phyloP scores from a whole-genome alignment of 2,888 invertebrate species.

The Idaea straminata region DNA sequence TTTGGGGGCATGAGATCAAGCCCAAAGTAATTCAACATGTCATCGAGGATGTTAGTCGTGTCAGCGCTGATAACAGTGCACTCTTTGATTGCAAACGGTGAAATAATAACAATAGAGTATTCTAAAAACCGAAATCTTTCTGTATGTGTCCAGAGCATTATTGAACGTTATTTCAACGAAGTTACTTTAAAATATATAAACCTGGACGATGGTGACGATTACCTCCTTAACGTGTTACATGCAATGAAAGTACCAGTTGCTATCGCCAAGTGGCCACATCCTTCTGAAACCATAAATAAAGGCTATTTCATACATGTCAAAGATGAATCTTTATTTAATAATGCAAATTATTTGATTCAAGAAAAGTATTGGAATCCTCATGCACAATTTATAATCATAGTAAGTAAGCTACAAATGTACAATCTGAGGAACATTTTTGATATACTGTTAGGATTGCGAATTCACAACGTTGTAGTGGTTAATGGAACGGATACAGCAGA shows the following conservation, averaged over 20 bases:
- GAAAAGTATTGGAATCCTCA: constrained; percentile 48
- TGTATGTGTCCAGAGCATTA: constrained; percentile 1
- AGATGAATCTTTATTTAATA: constrained; percentile 27
- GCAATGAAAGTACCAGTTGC: background rate
- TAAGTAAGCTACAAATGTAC: constrained; percentile 26
- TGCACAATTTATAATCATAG: constrained; percentile 40
- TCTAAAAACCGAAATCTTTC: background rate
- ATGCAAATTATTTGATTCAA: constrained; percentile 27
- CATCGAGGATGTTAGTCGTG: background rate
- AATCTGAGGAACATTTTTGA: constrained; percentile 42
- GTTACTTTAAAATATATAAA: background rate
- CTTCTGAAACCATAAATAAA: constrained; percentile 11
- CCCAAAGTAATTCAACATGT: background rate
- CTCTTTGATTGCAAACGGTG: background rate
- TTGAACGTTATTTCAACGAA: background rate
- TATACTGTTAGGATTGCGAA: constrained; percentile 36
- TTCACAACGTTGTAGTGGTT: constrained; percentile 42
- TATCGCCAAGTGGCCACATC: background rate
- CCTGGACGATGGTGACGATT: background rate
- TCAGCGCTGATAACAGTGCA: background rate
- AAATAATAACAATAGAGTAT: background rate
- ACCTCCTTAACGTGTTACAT: background rate
- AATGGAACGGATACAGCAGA: constrained; percentile 37
- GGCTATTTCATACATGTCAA: constrained; percentile 39
- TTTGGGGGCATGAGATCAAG: too few species aligned